A percentile compares a stretch with the other conserved stretches of the same genome.
Evolutionary conservation across 2,113 vertebrate species (phyloP).

Genomic region (Gambusia holbrooki): DNA sequence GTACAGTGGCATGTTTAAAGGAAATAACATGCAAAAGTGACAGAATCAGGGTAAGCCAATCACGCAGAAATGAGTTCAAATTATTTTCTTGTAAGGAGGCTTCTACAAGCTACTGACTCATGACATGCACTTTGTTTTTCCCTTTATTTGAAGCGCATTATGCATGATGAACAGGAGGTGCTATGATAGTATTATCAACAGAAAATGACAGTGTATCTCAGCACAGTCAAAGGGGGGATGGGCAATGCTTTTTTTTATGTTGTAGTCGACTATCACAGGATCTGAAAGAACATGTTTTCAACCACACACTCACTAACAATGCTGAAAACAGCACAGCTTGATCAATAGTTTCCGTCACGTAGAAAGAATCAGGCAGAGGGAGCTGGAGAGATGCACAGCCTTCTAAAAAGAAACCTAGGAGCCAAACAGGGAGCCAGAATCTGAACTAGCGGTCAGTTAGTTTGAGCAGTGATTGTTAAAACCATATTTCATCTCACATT

Average conservation of each 20-base stretch:
- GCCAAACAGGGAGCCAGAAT: too few species aligned
- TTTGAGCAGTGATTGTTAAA: not conserved
- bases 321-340: conserved; percentile 13
- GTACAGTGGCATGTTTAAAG: too few species aligned
- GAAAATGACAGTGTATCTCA: conserved; percentile 6
- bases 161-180: conserved; percentile 4
- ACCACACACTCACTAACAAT: conserved; percentile 2
- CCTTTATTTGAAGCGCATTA: not conserved
- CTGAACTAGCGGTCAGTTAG: not conserved
- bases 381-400: too few species aligned
- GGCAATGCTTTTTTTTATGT: conserved; percentile 17
- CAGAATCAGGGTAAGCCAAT: too few species aligned
- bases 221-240: not conserved
- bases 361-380: not conserved
- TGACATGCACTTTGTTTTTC: not conserved
- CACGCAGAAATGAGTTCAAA: too few species aligned
- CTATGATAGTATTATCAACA: conserved; percentile 30
- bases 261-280: conserved; percentile 4
- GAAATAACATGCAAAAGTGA: too few species aligned
- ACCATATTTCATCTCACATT: not conserved
- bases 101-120: not conserved
- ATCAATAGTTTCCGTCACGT: conserved; percentile 6
- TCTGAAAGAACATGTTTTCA: conserved; percentile 13
- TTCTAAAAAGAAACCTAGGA: too few species aligned
- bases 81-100: not conserved